A percentile compares a stretch with the other conserved stretches of the same genome.
These are phyloP conservation scores for Pinctada fucata DNA, from an alignment of 2,888 invertebrate species.

Conservation along the genomic window DNA sequence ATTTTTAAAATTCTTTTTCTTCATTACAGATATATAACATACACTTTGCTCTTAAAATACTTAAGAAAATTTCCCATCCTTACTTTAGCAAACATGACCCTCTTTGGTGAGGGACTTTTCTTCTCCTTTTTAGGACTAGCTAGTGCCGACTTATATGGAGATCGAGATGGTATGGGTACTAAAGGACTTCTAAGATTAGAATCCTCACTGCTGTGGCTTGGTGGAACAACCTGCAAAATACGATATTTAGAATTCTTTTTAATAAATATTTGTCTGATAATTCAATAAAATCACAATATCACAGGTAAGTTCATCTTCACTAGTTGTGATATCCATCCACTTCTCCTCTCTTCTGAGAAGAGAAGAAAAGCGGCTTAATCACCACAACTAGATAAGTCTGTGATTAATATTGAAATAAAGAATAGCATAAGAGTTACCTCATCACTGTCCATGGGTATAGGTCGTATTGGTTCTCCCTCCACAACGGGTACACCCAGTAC, in stretches of 20 bases:
- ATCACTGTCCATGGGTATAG: background rate
- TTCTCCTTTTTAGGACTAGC: conserved; percentile 50
- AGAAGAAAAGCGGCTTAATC: too few relatives aligned
- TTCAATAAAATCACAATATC: too few relatives aligned
- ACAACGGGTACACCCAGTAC: conserved; percentile 10
- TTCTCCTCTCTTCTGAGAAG: too few relatives aligned
- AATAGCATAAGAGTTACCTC: background rate
- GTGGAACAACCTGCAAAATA: conserved; percentile 38
- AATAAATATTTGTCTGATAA: too few relatives aligned
- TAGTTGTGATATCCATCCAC: too few relatives aligned
- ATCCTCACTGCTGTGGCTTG: conserved; percentile 39
- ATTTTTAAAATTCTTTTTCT: too few relatives aligned
- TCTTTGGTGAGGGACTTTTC: conserved; percentile 60
- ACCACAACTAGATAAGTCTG: too few relatives aligned
- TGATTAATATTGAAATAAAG: too few relatives aligned
- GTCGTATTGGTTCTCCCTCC: background rate
- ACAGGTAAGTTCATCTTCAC: too few relatives aligned
- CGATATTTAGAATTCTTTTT: background rate
- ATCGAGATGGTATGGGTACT: conserved; percentile 44
- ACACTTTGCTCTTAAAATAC: too few relatives aligned
- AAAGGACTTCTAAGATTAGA: conserved; percentile 23
- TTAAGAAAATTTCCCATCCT: too few relatives aligned
- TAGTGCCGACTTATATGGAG: conserved; percentile 60
- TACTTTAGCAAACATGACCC: conserved; percentile 58
- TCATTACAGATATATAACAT: too few relatives aligned